Evolutionary conservation across 2,888 invertebrate genomes (phyloP).

Genomic region (Thera britannica): DNA sequence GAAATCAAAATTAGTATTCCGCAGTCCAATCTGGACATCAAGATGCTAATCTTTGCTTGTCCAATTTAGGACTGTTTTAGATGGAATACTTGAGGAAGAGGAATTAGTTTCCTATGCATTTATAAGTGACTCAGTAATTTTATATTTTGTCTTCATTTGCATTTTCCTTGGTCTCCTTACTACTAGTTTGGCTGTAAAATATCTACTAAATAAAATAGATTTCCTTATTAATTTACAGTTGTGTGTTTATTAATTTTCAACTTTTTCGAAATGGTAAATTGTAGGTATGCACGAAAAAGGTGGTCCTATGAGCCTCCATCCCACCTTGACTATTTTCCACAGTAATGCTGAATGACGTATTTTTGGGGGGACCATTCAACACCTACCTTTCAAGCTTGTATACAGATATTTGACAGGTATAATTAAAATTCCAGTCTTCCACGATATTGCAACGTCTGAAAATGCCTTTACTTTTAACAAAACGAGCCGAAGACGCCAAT

Average conservation of each 20-base stretch:
- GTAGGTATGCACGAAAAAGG: too few relatives aligned
- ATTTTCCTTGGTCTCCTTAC: too few relatives aligned
- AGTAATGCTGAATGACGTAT: too few relatives aligned
- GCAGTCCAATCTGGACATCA: constrained; percentile 61
- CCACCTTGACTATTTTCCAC: too few relatives aligned
- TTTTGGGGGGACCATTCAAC: too few relatives aligned
- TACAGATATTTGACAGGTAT: neutral
- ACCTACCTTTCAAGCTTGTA: neutral
- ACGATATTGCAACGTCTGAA: constrained; percentile 12
- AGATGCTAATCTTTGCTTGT: constrained; percentile 74
- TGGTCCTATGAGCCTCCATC: too few relatives aligned
- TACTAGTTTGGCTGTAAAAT: too few relatives aligned
- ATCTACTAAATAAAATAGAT: too few relatives aligned
- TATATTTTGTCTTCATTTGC: neutral
- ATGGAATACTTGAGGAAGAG: constrained; percentile 10
- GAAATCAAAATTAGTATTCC: constrained; percentile 69
- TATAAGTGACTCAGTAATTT: neutral
- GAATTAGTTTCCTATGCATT: neutral
- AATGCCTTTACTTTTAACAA: constrained; percentile 19
- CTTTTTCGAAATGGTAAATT: too few relatives aligned
- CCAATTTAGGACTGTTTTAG: constrained; percentile 59
- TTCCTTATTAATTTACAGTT: too few relatives aligned
- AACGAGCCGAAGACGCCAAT: constrained; percentile 57
- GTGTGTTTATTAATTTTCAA: too few relatives aligned
- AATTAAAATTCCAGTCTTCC: neutral